A percentile compares a stretch with the other conserved stretches of the same genome.
Evolutionary conservation across 2,797 vertebrate genomes (phyloP).

Genomic region (Cyclopterus lumpus): DNA sequence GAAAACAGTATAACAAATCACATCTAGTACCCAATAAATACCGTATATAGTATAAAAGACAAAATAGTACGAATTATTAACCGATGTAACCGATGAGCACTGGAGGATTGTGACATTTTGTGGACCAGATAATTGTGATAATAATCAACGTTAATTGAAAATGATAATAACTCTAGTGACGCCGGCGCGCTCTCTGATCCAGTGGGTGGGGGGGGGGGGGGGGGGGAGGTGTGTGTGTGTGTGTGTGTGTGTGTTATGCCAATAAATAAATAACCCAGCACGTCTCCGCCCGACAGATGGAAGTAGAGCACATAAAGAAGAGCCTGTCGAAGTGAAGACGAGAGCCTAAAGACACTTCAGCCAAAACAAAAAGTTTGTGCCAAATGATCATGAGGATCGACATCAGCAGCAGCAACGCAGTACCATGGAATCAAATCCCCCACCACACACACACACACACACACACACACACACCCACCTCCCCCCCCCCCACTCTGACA

Average conservation of each 20-base stretch:
- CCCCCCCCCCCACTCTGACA: background rate
- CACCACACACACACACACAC: conserved; percentile 50
- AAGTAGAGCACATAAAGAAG: conserved; percentile 98
- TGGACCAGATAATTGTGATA: background rate
- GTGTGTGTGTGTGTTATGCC: no score
- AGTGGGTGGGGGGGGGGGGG: no score
- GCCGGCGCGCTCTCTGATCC: no score
- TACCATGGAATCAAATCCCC: conserved; percentile 61
- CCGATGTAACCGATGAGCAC: no score
- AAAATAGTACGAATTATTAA: no score
- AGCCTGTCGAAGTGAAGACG: conserved; percentile 91
- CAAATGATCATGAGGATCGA: conserved; percentile 85
- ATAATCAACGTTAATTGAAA: background rate
- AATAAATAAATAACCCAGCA: no score
- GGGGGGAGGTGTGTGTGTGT: no score
- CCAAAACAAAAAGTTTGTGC: conserved; percentile 91
- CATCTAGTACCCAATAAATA: background rate
- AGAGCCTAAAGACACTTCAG: conserved; percentile 83
- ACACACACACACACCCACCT: conserved; percentile 60
- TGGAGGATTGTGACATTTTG: background rate
- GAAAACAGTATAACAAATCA: background rate
- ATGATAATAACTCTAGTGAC: no score
- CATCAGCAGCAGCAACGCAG: conserved; percentile 61
- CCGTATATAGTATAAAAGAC: background rate
- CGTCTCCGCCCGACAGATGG: no score